Evolutionary conservation across 2,797 vertebrate species (phyloP).

Genomic region (Labeo calbasu): DNA sequence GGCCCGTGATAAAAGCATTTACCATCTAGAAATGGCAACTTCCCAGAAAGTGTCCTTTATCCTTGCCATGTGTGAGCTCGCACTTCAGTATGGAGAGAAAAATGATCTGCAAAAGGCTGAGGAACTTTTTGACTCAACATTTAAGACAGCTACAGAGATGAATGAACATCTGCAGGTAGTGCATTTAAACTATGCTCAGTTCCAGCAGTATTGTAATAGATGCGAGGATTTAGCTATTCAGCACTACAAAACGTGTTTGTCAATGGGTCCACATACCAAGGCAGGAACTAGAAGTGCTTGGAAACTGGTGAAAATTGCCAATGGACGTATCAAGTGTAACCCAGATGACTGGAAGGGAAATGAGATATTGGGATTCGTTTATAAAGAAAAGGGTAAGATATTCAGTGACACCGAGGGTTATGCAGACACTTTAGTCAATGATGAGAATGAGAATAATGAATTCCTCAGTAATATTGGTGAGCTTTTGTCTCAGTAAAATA

Average conservation of each 20-base stretch:
- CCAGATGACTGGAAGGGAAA: slow-evolving; percentile 61
- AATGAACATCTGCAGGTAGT: slow-evolving; percentile 59
- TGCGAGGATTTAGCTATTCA: slow-evolving; percentile 68
- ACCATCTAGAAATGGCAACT: slow-evolving; percentile 68
- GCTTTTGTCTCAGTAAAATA: slow-evolving; percentile 21
- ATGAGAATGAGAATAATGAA: slow-evolving; percentile 53
- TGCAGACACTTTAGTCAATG: slow-evolving; percentile 67
- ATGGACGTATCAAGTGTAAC: slow-evolving; percentile 48
- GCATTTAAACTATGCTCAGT: slow-evolving; percentile 65
- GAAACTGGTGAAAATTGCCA: slow-evolving; percentile 62
- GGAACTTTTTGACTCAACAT: slow-evolving; percentile 67
- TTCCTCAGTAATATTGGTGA: slow-evolving; percentile 59
- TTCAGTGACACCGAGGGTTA: slow-evolving; percentile 68
- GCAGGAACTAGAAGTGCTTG: slow-evolving; percentile 34
- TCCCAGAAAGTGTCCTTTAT: slow-evolving; percentile 65
- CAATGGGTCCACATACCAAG: slow-evolving; percentile 46
- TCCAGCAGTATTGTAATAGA: slow-evolving; percentile 62
- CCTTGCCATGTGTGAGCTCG: slow-evolving; percentile 67
- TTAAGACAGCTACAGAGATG: slow-evolving; percentile 51
- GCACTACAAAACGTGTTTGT: slow-evolving; percentile 69
- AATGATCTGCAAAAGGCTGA: slow-evolving; percentile 68
- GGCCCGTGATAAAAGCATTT: slow-evolving; percentile 63
- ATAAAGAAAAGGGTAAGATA: slow-evolving; percentile 61
- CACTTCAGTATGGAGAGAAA: slow-evolving; percentile 62
- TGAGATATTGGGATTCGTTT: slow-evolving; percentile 67